Base-by-base conservation (phyloP, 2,797 vertebrate species). In the Rhodeus uyekii region DNA sequence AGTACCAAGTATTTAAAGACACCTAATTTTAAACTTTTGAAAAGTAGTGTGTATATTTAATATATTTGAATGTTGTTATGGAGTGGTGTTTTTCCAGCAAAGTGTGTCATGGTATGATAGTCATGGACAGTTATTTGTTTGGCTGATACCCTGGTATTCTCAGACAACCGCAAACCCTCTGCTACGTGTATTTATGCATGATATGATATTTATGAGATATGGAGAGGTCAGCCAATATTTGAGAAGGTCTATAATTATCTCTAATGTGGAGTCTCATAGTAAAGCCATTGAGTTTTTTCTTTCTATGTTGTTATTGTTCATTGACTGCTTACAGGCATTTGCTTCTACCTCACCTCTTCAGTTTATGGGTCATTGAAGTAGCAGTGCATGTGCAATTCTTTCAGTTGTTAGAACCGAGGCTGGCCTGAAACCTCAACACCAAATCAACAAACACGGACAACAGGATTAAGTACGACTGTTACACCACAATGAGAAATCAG, bases 401-500 rank as follows among this genome's bases (percentile, higher is more conserved):
- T 83, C 64, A 39, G 32, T 71, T 80, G 29, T 42, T 67, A 34
- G 29, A 83, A 39, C 19, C 50, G 24, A 36, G 7, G 55, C 55
- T 14, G n/a, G 22, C 36, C 78, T 64, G 58, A 80, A 87, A 79
- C 80, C 76, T 83, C 44, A 77, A 61, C 24, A 42, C 44, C n/a
- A 14, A 55, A 22, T 55, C 44, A 61, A 29, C 42, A 63, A 65
- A 50, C 48, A 58, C 6, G 39, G 64, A 77, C 90, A 92, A 89
- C 89, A 86, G 90, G 88, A 91, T 78, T 88, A 87, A 90, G 84
- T 34, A 5, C 63, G 89, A 89, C 91, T 87, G 92, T 94, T 93
- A 94, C 90, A 93, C 92, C 93, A 93, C 92, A 92, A 93, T 90
- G 93, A 91, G 91, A 92, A 91, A 92, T 92, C 89, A 91, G 86